Evolutionary conservation across 2,888 invertebrate genomes (phyloP).

Genomic region (Monochamus alternatus): DNA sequence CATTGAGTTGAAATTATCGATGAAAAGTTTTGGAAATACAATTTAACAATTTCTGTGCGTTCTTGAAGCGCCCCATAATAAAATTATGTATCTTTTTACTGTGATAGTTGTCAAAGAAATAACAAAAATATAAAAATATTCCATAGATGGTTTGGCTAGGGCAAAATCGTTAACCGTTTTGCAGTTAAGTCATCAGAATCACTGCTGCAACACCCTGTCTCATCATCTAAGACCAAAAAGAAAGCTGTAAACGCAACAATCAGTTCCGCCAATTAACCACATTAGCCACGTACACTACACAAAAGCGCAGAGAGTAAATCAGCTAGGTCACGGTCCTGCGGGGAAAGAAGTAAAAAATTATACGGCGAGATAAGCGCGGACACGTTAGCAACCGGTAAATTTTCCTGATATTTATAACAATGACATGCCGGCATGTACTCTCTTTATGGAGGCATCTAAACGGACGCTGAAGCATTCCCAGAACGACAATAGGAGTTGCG

Average conservation of each 20-base stretch:
- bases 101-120: too few species aligned
- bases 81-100: too few species aligned
- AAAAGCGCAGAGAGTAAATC: background rate
- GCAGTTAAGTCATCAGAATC: too few species aligned
- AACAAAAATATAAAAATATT: too few species aligned
- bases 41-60: too few species aligned
- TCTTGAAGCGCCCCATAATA: too few species aligned
- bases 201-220: too few species aligned
- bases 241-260: background rate
- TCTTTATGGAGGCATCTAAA: constrained; percentile 17
- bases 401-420: constrained; percentile 20
- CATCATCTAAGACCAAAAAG: background rate
- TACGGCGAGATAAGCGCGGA: constrained; percentile 5
- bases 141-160: too few species aligned
- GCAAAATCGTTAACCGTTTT: too few species aligned
- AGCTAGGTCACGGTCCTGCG: background rate
- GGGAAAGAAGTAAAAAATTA: constrained; percentile 2
- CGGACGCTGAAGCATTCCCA: constrained; percentile 4
- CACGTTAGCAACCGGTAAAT: constrained; percentile 2
- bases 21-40: too few species aligned
- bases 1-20: too few species aligned
- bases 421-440: constrained; percentile 1
- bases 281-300: background rate
- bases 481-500: background rate
- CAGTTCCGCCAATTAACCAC: background rate